A percentile compares a stretch with the other conserved stretches of the same genome.
phyloP scores from a whole-genome alignment of 1,140 invertebrate genomes.

The Oryctes rhinoceros region DNA sequence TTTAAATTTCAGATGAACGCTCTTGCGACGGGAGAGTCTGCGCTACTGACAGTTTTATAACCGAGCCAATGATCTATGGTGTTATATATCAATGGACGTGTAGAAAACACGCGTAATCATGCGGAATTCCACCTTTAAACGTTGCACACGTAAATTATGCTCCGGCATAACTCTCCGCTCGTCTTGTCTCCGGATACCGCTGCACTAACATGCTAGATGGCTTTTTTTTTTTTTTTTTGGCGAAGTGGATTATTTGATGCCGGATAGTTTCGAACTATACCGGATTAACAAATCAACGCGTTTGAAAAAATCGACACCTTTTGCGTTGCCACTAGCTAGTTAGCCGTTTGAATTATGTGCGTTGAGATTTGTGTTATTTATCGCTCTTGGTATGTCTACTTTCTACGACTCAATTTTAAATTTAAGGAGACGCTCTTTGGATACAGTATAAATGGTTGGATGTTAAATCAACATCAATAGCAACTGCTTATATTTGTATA shows the following conservation, averaged over 20 bases:
- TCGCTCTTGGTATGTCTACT: background rate
- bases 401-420: background rate
- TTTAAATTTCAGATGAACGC: slow-evolving; percentile 27
- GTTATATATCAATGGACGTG: slow-evolving; percentile 37
- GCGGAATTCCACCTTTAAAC: slow-evolving; percentile 31
- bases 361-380: background rate
- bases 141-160: slow-evolving; percentile 24
- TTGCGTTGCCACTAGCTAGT: slow-evolving; percentile 2
- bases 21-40: slow-evolving; percentile 6
- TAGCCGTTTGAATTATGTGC: background rate
- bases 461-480: no score
- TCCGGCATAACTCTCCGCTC: background rate
- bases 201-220: background rate
- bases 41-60: slow-evolving; percentile 32
- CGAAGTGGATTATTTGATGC: background rate
- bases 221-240: background rate
- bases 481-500: no score
- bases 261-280: background rate
- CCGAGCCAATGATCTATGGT: slow-evolving; percentile 30
- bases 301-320: background rate
- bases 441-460: no score
- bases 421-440: background rate
- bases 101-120: slow-evolving; percentile 34
- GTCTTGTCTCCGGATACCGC: background rate
- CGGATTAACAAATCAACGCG: slow-evolving; percentile 6